phyloP scores from a whole-genome alignment of 2,888 invertebrate species.

The Cylindroiulus punctatus region DNA sequence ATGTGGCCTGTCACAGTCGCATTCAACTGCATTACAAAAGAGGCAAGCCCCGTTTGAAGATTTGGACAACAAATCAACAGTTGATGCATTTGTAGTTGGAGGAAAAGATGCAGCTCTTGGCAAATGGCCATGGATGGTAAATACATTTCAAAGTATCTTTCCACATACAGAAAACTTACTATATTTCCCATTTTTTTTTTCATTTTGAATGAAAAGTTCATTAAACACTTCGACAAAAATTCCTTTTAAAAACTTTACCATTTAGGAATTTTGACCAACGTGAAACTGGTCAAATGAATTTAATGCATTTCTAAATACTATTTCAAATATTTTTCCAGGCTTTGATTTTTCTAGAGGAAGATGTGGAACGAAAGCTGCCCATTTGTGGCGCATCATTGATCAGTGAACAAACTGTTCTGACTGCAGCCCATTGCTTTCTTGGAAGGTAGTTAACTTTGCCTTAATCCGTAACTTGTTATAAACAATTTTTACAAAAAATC shows the following conservation, averaged over 20 bases:
- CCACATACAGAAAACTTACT: too few relatives aligned
- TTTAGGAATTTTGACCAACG: not conserved
- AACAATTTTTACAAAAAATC: not conserved
- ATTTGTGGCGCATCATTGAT: conserved; percentile 89
- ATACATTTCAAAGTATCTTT: conserved; percentile 54
- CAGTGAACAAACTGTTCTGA: conserved; percentile 79
- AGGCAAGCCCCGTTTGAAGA: not conserved
- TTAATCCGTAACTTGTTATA: too few relatives aligned
- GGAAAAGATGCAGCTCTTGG: conserved; percentile 78
- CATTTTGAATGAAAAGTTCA: not conserved
- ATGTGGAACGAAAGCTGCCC: conserved; percentile 84
- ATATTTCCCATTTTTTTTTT: too few relatives aligned
- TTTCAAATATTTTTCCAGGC: conserved; percentile 40
- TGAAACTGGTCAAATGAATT: too few relatives aligned
- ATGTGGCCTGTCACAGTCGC: not conserved
- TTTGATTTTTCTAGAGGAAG: conserved; percentile 71
- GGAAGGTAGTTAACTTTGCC: conserved; percentile 30
- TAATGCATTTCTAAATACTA: too few relatives aligned
- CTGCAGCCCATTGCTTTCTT: conserved; percentile 81
- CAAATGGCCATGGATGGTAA: conserved; percentile 81
- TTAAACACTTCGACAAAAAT: not conserved
- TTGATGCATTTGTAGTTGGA: conserved; percentile 76
- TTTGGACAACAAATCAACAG: not conserved
- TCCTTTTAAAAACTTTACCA: not conserved
- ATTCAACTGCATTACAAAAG: not conserved